A percentile compares a stretch with the other conserved stretches of the same genome.
Evolutionary conservation across 2,797 vertebrate genomes (phyloP).

Genomic region (Vipera latastei): DNA sequence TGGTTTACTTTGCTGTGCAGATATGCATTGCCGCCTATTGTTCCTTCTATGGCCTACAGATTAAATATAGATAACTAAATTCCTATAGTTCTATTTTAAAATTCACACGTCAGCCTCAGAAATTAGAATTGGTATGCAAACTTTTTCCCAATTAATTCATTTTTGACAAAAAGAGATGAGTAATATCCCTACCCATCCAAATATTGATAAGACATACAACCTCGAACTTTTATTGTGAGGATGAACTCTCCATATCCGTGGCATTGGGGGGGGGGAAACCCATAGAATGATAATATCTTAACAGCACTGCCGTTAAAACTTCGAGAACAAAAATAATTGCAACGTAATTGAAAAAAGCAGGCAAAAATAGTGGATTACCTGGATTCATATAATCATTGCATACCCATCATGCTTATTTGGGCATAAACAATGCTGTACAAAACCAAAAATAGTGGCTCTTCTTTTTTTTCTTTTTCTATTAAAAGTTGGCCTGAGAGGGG

Average conservation of each 20-base stretch:
- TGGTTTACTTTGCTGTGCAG: conserved; percentile 91
- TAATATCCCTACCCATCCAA: background rate
- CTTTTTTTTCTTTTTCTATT: background rate
- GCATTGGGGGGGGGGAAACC: background rate
- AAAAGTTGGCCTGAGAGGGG: background rate
- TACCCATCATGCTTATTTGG: background rate
- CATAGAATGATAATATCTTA: background rate
- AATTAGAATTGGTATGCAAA: background rate
- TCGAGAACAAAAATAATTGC: background rate
- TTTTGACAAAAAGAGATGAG: background rate
- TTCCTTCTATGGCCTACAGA: conserved; percentile 83
- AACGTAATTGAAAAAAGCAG: background rate
- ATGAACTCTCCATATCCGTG: background rate
- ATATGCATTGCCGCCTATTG: conserved; percentile 87
- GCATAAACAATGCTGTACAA: background rate
- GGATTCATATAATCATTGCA: background rate
- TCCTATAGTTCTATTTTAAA: background rate
- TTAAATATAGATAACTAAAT: fast-evolving
- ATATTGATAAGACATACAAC: background rate
- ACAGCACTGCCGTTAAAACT: background rate
- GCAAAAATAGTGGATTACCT: background rate
- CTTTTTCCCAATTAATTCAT: background rate
- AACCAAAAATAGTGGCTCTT: background rate
- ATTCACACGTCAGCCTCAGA: background rate
- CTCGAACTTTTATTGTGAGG: background rate